Base-by-base conservation (phyloP, 2,888 invertebrate genomes). In the Rhagophthalmus giganteus region DNA sequence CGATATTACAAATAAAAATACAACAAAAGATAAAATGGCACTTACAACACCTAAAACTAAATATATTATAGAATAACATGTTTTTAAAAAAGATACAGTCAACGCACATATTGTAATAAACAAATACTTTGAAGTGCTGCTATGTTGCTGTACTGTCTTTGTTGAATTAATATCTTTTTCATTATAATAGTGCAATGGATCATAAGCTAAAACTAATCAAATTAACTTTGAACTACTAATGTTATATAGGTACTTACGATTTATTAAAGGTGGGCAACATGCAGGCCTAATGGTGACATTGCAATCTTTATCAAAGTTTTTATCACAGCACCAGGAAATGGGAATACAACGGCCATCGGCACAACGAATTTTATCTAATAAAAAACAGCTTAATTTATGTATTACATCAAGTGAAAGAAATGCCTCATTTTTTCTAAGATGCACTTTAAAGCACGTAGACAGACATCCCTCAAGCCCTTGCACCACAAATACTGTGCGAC, bases 261-360 rank as follows among this genome's bases (percentile, higher is more conserved):
- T 71, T 35, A 66, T 62, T 47, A 70, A 58, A 13, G 66, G 60
- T 54, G 72, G 73, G 57, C 79, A 80, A 62, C 79, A 80, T 20
- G 66, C 64, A 2, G 74, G 77, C 37, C 73, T 65, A 49, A 73
- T 71, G 25, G 70, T 73, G 4, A 73, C 74, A 2, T 73, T 76
- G 60, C 79, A 80, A 57, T 77, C 77, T n/a, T 66, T 59, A 61
- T 75, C 75, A 37, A 65, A 67, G 37, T 70, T 65, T 48, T 72
- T 70, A 64, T 79, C 78, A 62, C 80, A 80, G 61, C 80, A 81
- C 76, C 78, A 78, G 47, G 72, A 68, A 2, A 68, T 70, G 1
- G 80, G 78, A 41, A 81, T 78, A 57, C 81, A 81, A 26, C 81
- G 71, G 4, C 74, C 74, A 58, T 78, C 78, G 32, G 77, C 75